phyloP scores from a whole-genome alignment of 1,140 invertebrate species.

The Melanaphis sacchari region DNA sequence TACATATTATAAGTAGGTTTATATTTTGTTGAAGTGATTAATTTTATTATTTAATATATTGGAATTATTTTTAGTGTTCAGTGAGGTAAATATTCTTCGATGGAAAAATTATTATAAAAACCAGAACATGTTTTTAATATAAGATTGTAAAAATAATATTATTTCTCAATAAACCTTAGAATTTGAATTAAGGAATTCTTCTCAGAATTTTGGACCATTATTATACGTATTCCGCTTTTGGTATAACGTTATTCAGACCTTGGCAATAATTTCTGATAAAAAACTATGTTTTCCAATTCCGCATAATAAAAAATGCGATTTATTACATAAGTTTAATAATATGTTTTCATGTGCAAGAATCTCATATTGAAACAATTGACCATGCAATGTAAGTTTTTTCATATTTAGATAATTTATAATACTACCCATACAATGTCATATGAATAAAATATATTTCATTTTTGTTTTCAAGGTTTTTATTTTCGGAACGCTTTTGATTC shows the following conservation, averaged over 20 bases:
- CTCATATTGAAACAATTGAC: slow-evolving; percentile 6
- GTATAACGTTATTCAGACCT: neutral
- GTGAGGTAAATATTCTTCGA: neutral
- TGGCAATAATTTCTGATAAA: neutral
- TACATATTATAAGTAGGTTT: neutral
- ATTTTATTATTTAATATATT: neutral
- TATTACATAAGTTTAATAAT: neutral
- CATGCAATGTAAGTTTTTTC: neutral
- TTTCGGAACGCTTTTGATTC: neutral
- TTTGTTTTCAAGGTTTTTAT: neutral
- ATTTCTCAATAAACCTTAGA: neutral
- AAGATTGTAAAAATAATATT: neutral
- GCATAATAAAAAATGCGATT: neutral
- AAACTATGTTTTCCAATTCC: slow-evolving; percentile 1
- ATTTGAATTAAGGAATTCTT: neutral
- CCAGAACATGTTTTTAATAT: neutral
- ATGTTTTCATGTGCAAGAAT: neutral
- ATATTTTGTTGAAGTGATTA: neutral
- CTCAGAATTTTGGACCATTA: neutral
- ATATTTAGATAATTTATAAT: slow-evolving; percentile 1
- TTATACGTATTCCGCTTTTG: neutral
- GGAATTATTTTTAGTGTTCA: neutral
- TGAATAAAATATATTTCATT: neutral
- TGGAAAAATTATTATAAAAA: neutral
- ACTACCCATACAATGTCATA: slow-evolving; percentile 4